Evolutionary conservation across 2,888 invertebrate genomes (phyloP).

Genomic region (Rhyacophila evoluta): DNA sequence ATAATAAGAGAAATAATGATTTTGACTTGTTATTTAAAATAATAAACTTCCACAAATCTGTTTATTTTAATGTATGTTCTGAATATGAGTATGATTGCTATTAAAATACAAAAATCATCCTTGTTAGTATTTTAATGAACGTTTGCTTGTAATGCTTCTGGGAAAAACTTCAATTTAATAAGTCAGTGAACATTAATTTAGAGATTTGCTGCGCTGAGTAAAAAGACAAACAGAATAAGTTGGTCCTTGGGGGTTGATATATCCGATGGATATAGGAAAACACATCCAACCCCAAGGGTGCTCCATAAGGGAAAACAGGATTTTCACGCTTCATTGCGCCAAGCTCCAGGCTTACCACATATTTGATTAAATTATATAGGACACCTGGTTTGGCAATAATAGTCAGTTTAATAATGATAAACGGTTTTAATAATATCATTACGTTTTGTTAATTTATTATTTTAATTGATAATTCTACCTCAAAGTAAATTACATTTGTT

Average conservation of each 20-base stretch:
- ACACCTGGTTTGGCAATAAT: background rate
- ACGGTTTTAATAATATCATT: too few relatives aligned
- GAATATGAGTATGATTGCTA: too few relatives aligned
- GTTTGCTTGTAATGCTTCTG: background rate
- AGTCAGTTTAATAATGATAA: too few relatives aligned
- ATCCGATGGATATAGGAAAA: constrained; percentile 26
- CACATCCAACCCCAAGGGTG: constrained; percentile 30
- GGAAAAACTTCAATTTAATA: constrained; percentile 4
- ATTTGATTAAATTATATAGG: background rate
- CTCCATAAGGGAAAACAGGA: constrained; percentile 31
- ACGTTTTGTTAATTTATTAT: too few relatives aligned
- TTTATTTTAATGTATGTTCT: too few relatives aligned
- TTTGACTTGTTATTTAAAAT: too few relatives aligned
- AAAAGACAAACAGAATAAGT: constrained; percentile 6
- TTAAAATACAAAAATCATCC: too few relatives aligned
- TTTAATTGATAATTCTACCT: too few relatives aligned
- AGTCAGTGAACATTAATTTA: constrained; percentile 1
- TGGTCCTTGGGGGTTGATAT: constrained; percentile 6
- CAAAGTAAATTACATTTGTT: too few relatives aligned
- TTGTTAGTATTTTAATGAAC: background rate
- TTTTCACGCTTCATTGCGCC: constrained; percentile 45
- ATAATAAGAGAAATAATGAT: too few relatives aligned
- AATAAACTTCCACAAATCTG: too few relatives aligned
- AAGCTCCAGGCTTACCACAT: constrained; percentile 23
- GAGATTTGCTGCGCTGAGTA: background rate